Evolutionary conservation across 92 coral and sea anemone genomes (phyloP).

Genomic region (Chrysogorgia sp.): DNA sequence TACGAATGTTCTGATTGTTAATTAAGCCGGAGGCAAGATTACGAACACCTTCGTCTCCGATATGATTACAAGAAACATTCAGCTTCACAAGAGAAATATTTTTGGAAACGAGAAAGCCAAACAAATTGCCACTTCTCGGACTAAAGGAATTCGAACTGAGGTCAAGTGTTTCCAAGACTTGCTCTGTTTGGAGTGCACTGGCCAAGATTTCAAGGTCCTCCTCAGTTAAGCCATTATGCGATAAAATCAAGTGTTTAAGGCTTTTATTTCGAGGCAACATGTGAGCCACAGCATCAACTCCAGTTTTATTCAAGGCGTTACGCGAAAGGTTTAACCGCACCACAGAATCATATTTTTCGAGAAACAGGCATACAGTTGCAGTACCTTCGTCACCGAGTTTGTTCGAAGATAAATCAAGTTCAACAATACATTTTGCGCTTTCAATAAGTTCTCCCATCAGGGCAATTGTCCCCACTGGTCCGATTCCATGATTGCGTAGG

Average conservation of each 20-base stretch:
- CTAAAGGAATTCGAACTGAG: conserved; percentile 27
- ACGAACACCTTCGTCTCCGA: conserved; percentile 73
- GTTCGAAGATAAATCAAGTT: conserved; percentile 26
- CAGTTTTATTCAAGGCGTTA: neutral
- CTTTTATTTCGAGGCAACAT: conserved; percentile 72
- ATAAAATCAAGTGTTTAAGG: conserved; percentile 12
- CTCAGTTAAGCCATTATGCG: conserved; percentile 11
- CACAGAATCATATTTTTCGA: conserved; percentile 10
- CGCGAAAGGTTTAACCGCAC: neutral
- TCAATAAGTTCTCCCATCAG: neutral
- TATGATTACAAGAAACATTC: conserved; percentile 76
- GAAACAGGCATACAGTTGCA: conserved; percentile 8
- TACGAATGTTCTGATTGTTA: conserved; percentile 51
- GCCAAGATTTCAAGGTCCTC: conserved; percentile 11
- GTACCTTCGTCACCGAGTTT: conserved; percentile 16
- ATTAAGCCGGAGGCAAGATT: conserved; percentile 10
- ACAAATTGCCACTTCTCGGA: conserved; percentile 5
- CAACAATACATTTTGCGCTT: neutral
- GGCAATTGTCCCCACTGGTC: conserved; percentile 64
- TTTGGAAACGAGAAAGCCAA: conserved; percentile 10
- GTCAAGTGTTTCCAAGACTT: conserved; percentile 7
- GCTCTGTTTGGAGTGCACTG: conserved; percentile 3
- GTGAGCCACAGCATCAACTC: conserved; percentile 65
- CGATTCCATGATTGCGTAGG: conserved; percentile 92
- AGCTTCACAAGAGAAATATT: conserved; percentile 38